Base-by-base conservation (phyloP, 2,113 vertebrate genomes). In the Cavia aperea region DNA sequence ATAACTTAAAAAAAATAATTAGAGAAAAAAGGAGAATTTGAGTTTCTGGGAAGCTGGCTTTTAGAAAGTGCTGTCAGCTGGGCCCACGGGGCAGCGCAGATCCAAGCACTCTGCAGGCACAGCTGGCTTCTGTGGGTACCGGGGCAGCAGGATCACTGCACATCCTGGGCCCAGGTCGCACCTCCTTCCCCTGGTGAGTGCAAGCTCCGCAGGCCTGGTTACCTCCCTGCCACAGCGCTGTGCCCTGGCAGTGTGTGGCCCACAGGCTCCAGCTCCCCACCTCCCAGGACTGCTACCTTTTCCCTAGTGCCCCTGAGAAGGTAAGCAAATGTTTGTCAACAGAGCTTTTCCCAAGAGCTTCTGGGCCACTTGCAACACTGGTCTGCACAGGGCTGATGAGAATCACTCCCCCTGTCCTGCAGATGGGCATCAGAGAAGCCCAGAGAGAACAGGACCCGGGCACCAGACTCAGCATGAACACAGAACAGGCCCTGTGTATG, bases 11-110 rank as follows among this genome's bases (percentile, higher is more conserved):
- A 81, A 77, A 77, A 93, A n/a, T 93, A 58, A 68, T 75, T 49
- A 84, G 51, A 77, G 46, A 87, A 81, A 46, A 94, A 75, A 63
- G 58, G 73, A 60, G 78, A 13, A 66, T 33, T 78, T 54, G 33
- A 63, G 54, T 94, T 73, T 96, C 73, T 81, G 88, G 84, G 88
- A 88, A 90, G 86, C 46, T 3, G 58, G 87, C 83, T 84, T 82
- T 88, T 49, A 86, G 75, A 88, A 87, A 94, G 54, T 43, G 81
- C 79, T 68, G 78, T 66, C 23, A 58, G 84, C 12, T 26, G 10
- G 60, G 36, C 83, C 46, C 5, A 0, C 63, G 65, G 56, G 26
- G 36, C 15, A 7, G 60, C 56, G 43, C 70, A 77, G 8, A n/a
- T 60, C n/a, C 77, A 79, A 31, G 14, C 15, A 16, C 3, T 15